These are phyloP conservation scores for Pycnomerus fuliginosus DNA, from an alignment of 2,888 invertebrate species.

Conservation along the genomic window DNA sequence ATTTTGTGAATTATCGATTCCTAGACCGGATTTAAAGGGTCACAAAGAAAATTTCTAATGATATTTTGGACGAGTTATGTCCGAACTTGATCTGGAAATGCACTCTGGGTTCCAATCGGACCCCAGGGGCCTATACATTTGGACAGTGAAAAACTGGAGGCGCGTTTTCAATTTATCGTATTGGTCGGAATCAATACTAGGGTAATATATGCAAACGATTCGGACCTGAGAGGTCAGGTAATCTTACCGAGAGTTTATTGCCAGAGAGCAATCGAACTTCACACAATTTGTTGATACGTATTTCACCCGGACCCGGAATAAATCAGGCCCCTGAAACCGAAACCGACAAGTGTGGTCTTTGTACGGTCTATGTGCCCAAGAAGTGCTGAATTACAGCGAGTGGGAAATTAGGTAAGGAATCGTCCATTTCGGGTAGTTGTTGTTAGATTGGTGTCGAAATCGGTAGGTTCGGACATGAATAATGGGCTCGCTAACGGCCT, in stretches of 20 bases:
- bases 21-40: too few species aligned
- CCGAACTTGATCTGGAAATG: conserved; percentile 44
- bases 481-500: conserved; percentile 22
- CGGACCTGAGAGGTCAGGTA: conserved; percentile 43
- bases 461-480: conserved; percentile 21
- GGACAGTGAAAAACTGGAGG: conserved; percentile 50
- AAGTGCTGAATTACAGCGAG: conserved; percentile 19
- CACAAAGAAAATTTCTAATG: too few species aligned
- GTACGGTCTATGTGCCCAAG: not conserved
- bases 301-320: conserved; percentile 20
- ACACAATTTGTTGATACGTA: conserved; percentile 23
- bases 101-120: conserved; percentile 44
- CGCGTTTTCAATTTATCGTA: conserved; percentile 50
- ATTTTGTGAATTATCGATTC: too few species aligned
- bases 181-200: conserved; percentile 42
- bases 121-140: conserved; percentile 45
- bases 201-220: conserved; percentile 46
- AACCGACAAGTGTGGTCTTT: conserved; percentile 12
- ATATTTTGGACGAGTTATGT: too few species aligned
- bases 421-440: conserved; percentile 14
- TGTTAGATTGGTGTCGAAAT: conserved; percentile 16
- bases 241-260: conserved; percentile 37
- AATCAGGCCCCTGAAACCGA: conserved; percentile 12
- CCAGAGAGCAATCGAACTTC: conserved; percentile 14
- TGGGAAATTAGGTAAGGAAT: conserved; percentile 13